Evolutionary conservation across 2,888 invertebrate species (phyloP).

Genomic region (Hypsopygia costalis): DNA sequence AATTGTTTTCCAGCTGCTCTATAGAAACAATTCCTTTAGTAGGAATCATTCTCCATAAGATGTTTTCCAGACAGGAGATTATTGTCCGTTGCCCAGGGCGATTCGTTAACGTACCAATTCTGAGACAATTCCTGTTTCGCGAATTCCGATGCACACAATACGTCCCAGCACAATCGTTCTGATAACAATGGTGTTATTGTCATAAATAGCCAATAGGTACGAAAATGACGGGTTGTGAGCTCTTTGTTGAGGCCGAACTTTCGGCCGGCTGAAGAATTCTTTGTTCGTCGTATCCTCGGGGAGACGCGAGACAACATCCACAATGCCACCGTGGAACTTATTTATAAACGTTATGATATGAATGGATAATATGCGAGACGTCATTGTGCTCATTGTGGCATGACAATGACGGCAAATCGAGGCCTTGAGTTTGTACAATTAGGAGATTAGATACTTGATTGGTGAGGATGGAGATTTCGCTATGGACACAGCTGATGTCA

Average conservation of each 20-base stretch:
- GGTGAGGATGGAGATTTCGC: constrained; percentile 34
- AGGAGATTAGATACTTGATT: constrained; percentile 55
- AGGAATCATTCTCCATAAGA: constrained; percentile 14
- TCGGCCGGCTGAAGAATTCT: constrained; percentile 65
- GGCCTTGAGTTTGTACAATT: constrained; percentile 67
- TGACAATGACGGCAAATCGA: constrained; percentile 40
- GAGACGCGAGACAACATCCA: constrained; percentile 61
- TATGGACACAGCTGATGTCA: constrained; percentile 35
- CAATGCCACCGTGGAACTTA: constrained; percentile 70
- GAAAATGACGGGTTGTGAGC: constrained; percentile 76
- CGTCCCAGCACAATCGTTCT: constrained; percentile 52
- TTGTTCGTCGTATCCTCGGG: constrained; percentile 73
- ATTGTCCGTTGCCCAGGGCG: constrained; percentile 38
- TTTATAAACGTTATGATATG: constrained; percentile 77
- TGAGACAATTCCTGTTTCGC: constrained; percentile 77
- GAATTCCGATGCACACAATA: constrained; percentile 64
- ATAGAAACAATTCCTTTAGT: constrained; percentile 20
- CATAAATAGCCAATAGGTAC: constrained; percentile 78
- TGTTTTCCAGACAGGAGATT: constrained; percentile 17
- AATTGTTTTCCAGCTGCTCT: constrained; percentile 16
- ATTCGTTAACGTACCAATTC: constrained; percentile 57
- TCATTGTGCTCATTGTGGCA: constrained; percentile 49
- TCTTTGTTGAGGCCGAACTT: constrained; percentile 62
- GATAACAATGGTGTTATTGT: constrained; percentile 70
- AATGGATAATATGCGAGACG: constrained; percentile 70